Conservation (phyloP, 2,113 vertebrate genomes). For the Atractosteus spatula region DNA sequence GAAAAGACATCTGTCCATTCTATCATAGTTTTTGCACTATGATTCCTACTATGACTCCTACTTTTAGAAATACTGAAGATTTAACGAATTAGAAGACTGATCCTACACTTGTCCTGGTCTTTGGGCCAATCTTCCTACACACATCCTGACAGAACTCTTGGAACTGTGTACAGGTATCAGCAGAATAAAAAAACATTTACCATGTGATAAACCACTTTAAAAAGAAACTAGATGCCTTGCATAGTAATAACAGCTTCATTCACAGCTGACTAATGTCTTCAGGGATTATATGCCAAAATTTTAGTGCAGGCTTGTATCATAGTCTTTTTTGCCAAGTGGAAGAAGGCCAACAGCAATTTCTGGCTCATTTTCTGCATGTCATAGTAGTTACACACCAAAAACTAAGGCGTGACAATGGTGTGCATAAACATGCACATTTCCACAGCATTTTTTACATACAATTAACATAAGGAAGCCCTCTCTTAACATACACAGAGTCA, state of each 20-base stretch:
- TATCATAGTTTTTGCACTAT: too few species aligned
- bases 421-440: neutral
- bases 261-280: slow-evolving; percentile 46
- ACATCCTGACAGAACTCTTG: neutral
- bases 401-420: neutral
- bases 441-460: neutral
- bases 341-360: slow-evolving; percentile 41
- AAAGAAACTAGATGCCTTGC: slow-evolving; percentile 38
- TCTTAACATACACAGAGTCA: neutral
- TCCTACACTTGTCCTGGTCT: too few species aligned
- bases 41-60: too few species aligned
- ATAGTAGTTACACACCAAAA: slow-evolving; percentile 34
- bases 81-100: too few species aligned
- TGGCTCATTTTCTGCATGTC: slow-evolving; percentile 35
- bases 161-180: neutral
- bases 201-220: slow-evolving; percentile 25
- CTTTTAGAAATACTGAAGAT: too few species aligned
- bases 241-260: slow-evolving; percentile 49
- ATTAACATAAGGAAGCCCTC: neutral
- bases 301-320: slow-evolving; percentile 26
- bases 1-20: too few species aligned
- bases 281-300: slow-evolving; percentile 35
- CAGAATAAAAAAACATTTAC: slow-evolving; percentile 19
- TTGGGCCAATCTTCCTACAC: neutral
- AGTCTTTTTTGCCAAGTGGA: slow-evolving; percentile 30